A percentile compares a stretch with the other conserved stretches of the same genome.
phyloP scores from a whole-genome alignment of 2,113 vertebrate species.

The Litocranius walleri region DNA sequence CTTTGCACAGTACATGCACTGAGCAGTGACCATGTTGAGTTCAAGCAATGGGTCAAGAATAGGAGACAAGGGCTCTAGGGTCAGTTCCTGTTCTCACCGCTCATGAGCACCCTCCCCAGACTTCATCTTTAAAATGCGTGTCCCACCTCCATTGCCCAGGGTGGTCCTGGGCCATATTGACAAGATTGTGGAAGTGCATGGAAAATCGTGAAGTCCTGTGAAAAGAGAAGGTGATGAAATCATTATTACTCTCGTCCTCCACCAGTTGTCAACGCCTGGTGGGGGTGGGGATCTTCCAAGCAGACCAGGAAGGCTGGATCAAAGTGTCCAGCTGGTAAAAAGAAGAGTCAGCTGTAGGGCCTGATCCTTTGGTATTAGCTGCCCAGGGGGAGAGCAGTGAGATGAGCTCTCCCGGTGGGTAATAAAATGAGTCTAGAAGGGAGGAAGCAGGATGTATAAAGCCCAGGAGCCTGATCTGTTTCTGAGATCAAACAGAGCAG shows the following conservation, averaged over 20 bases:
- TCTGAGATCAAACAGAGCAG: constrained; percentile 87
- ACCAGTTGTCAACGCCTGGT: background rate
- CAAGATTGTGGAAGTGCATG: background rate
- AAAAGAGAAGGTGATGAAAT: constrained; percentile 31
- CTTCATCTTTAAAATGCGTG: background rate
- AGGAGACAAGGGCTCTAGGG: background rate
- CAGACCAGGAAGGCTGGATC: background rate
- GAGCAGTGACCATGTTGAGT: background rate
- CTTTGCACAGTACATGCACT: background rate
- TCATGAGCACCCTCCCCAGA: background rate
- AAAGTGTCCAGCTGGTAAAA: constrained; percentile 73
- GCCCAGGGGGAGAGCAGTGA: constrained; percentile 74
- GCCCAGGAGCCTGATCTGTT: constrained; percentile 86
- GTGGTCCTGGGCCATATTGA: background rate
- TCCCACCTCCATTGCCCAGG: background rate
- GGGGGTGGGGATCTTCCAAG: background rate
- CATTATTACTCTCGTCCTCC: constrained; percentile 37
- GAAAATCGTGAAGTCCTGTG: background rate
- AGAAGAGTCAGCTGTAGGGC: constrained; percentile 69
- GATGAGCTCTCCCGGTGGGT: constrained; percentile 82
- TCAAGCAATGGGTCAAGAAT: background rate
- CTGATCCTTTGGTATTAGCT: constrained; percentile 72
- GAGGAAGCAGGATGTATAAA: constrained; percentile 87
- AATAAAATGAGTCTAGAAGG: constrained; percentile 84
- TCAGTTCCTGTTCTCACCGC: background rate